phyloP scores from a whole-genome alignment of 2,113 vertebrate genomes.

The Cyprinodon brontotheroides region DNA sequence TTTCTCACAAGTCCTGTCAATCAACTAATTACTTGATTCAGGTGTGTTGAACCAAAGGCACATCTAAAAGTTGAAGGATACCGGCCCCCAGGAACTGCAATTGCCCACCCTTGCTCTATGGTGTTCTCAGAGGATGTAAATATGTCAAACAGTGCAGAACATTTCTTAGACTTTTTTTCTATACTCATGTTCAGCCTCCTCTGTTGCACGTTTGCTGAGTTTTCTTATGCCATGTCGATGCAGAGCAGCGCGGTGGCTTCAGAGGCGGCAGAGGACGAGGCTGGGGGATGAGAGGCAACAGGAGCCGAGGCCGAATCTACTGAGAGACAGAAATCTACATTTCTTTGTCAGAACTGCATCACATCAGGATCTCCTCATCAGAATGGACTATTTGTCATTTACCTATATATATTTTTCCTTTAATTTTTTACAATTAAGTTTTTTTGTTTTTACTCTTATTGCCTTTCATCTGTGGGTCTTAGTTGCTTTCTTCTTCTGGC shows the following conservation, averaged over 20 bases:
- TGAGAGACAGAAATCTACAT: constrained; percentile 66
- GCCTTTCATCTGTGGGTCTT: neutral
- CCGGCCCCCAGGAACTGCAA: no score
- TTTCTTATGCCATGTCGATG: constrained; percentile 38
- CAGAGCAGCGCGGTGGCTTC: constrained; percentile 96
- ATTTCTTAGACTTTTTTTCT: neutral
- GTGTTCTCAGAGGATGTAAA: no score
- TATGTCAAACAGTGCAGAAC: neutral
- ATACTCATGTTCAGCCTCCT: neutral
- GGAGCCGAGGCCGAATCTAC: constrained; percentile 93
- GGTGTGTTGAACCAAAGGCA: no score
- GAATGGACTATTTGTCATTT: constrained; percentile 41
- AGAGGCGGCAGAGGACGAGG: constrained; percentile 91
- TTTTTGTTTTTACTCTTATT: constrained; percentile 9
- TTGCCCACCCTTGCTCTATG: no score
- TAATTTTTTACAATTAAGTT: constrained; percentile 2
- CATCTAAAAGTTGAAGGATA: no score
- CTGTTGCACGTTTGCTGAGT: neutral
- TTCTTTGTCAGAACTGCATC: constrained; percentile 59
- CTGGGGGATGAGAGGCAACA: constrained; percentile 90
- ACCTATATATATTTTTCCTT: neutral
- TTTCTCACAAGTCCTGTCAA: no score
- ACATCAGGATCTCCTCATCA: constrained; percentile 35
- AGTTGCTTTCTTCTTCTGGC: constrained; percentile 30
- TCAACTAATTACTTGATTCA: no score